Base-by-base conservation (phyloP, 2,888 invertebrate genomes). In the Macropis europaea region DNA sequence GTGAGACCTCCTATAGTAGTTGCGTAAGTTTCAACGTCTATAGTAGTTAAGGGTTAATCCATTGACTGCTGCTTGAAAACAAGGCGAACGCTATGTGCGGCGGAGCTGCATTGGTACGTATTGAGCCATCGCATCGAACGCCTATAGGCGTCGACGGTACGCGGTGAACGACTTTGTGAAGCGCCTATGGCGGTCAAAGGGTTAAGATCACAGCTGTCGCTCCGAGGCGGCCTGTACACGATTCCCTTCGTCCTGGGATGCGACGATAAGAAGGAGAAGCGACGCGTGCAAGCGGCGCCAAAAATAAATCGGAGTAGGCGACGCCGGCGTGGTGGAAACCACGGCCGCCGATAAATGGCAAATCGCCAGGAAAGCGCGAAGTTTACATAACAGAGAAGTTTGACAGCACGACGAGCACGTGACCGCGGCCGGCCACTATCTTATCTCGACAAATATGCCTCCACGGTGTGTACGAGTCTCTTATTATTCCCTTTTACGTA, bases 381-480 rank as follows among this genome's bases (percentile, higher is more conserved):
- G 88, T 89, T 89, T 89, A 88, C 88, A 89, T 89, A 88, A 89
- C 87, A 88, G 82, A 85, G 66, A 81, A 85, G 84, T 88, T 88
- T 89, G 89, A 89, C 89, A 88, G 86, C 79, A 77, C 74, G 79
- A 62, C 67, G 82, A 84, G 79, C 88, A 88, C 88, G 88, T 89
- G 89, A 87, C 79, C 73, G 54, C 47, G 60, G 24, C 69, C 74
- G 62, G 56, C 71, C 75, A 78, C 79, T 86, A 85, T 85, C 86
- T 87, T 87, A 85, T 87, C 86, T 82, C 68, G 40, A 59, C 81
- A 77, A 84, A 83, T 83, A 80, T 80, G 78, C 76, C 67, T 63
- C 73, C 71, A 66, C 59, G 56, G 38, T 43, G 67, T 68, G 68
- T 76, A 73, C 74, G 64, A 47, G 61, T 74, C 76, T 79, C 73